Evolutionary conservation across 2,888 invertebrate genomes (phyloP), one percentile per base, ranked within the genome.

Genomic region (Aspidiotus destructor): DNA sequence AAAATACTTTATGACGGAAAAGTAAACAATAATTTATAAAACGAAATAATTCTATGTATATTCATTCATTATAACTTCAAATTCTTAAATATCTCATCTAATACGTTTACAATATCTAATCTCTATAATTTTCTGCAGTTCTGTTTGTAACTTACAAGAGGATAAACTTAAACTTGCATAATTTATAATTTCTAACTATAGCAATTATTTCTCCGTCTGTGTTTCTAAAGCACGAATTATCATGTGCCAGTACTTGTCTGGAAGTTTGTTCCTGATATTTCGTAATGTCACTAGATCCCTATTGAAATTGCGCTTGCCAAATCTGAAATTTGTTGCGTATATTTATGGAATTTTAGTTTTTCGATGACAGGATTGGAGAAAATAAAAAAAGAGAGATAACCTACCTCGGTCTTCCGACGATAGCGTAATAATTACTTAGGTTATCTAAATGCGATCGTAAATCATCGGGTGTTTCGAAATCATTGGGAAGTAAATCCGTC

Each of bases 331-430:
- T 9, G 53, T 9, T 16, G 44, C 15, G 53, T 15, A 41, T 8
- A 8, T n/a, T 57, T 41, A 61, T 28, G 28, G n/a, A n/a, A n/a
- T 10, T 48, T 10, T 48, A 9, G 11, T 52, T 52, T 13, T 52
- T 3, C 3, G 52, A n/a, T 52, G 5, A 52, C 52, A 52, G 11
- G n/a, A 52, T 5, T 5, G 5, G 11, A 52, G 52, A n/a, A 52
- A 5, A 52, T 3, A n/a, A n/a, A n/a, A 5, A 52, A n/a, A 52
- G 11, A 3, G 52, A 28, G 11, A 7, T 55, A n/a, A 10, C 16
- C n/a, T 58, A 67, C 67, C 67, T 67, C 0, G 67, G 67, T 48
- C 67, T 67, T 41, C 67, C 67, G 10, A 67, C 67, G 15, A 67
- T 60, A 7, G 67, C 67, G 57, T 67, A 67, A 60, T 58, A 67